Conservation (phyloP, 2,797 vertebrate genomes). For the Sus cebifrons region DNA sequence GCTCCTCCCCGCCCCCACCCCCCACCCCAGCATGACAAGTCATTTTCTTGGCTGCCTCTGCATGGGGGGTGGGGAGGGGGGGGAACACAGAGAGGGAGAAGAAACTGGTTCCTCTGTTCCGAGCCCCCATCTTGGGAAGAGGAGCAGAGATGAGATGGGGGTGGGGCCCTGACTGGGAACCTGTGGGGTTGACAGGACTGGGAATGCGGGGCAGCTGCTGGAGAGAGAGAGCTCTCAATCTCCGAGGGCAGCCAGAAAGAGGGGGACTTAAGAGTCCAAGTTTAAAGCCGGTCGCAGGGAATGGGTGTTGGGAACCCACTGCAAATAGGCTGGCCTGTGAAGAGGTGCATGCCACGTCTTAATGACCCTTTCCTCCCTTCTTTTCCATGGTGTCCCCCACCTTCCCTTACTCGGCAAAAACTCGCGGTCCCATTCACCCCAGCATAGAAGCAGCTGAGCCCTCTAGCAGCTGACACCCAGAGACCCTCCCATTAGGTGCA, state of each 20-base stretch:
- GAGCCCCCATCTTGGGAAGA: conserved; percentile 82
- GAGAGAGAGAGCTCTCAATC: conserved; percentile 21
- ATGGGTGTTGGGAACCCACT: not conserved
- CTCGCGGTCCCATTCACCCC: conserved; percentile 36
- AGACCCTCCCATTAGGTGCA: conserved; percentile 46
- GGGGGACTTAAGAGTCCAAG: conserved; percentile 33
- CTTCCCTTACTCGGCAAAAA: conserved; percentile 84
- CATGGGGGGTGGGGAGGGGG: conserved; percentile 60
- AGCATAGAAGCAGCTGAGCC: conserved; percentile 66
- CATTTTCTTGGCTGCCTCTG: conserved; percentile 87
- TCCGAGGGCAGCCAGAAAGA: conserved; percentile 31
- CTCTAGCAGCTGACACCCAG: conserved; percentile 66
- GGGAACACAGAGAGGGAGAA: conserved; percentile 56
- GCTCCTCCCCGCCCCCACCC: conserved; percentile 83
- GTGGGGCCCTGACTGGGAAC: conserved; percentile 55
- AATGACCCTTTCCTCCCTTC: conserved; percentile 62
- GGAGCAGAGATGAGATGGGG: conserved; percentile 65
- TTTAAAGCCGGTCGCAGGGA: not conserved
- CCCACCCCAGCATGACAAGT: conserved; percentile 88
- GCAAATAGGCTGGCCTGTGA: not conserved
- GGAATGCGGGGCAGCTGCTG: conserved; percentile 76
- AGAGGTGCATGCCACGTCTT: conserved; percentile 58
- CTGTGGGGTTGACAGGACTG: conserved; percentile 62
- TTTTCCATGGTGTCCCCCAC: conserved; percentile 49
- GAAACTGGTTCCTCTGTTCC: conserved; percentile 60